phyloP scores from a whole-genome alignment of 2,888 invertebrate genomes.

The Drosophila pegasa region DNA sequence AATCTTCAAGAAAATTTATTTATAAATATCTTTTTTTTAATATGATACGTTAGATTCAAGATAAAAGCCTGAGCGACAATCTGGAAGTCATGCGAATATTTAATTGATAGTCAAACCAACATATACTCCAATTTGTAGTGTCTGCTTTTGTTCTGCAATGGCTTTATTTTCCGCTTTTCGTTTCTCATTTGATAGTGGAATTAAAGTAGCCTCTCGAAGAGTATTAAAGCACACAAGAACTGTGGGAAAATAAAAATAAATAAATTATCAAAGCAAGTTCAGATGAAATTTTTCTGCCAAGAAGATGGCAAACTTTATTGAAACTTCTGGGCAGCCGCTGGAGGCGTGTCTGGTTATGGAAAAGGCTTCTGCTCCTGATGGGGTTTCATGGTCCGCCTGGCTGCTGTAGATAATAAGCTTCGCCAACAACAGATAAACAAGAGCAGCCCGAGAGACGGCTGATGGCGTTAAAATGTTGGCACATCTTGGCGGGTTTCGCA shows the following conservation, averaged over 20 bases:
- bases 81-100: no score
- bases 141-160: no score
- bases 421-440: conserved; percentile 51
- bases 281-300: conserved; percentile 71
- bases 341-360: conserved; percentile 43
- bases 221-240: conserved; percentile 11
- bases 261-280: conserved; percentile 73
- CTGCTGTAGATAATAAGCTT: conserved; percentile 63
- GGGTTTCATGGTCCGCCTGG: conserved; percentile 39
- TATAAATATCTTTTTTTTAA: no score
- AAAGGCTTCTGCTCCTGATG: conserved; percentile 48
- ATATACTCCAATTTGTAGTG: no score
- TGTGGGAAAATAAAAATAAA: conserved; percentile 72
- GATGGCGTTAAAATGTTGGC: conserved; percentile 62
- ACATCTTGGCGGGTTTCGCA: conserved; percentile 49
- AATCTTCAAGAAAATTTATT: no score
- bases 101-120: no score
- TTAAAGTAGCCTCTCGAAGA: background rate
- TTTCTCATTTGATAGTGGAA: background rate
- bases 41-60: no score
- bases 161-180: background rate
- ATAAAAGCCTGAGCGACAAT: no score
- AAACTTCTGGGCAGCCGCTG: conserved; percentile 50
- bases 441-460: conserved; percentile 37
- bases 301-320: conserved; percentile 67